Evolutionary conservation across 2,888 invertebrate genomes (phyloP).

Genomic region (Zaprionus bogoriensis): DNA sequence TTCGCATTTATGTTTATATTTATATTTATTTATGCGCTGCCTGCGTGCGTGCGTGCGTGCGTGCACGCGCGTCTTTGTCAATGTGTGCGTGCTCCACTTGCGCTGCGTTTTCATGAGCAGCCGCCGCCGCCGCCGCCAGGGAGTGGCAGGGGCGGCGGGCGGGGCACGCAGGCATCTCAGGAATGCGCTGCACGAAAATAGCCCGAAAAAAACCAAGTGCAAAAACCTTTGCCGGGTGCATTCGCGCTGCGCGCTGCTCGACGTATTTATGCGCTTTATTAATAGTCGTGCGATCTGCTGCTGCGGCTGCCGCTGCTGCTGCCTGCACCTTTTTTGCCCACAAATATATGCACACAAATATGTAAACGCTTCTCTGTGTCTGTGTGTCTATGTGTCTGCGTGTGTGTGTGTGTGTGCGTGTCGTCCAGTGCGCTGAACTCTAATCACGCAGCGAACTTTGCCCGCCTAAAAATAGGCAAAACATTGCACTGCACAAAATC

Average conservation of each 20-base stretch:
- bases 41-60: conserved; percentile 5
- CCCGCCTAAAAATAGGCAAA: neutral
- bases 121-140: neutral
- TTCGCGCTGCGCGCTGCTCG: neutral
- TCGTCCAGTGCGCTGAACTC: neutral
- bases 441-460: neutral
- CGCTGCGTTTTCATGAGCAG: conserved; percentile 60
- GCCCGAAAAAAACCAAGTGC: conserved; percentile 64
- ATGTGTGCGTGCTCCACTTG: conserved; percentile 63
- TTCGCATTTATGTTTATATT: conserved; percentile 59
- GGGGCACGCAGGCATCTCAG: conserved; percentile 62
- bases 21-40: conserved; percentile 33
- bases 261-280: conserved; percentile 44
- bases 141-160: too few relatives aligned
- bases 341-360: neutral
- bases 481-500: conserved; percentile 1
- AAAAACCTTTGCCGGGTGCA: conserved; percentile 66
- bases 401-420: neutral
- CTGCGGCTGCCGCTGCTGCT: too few relatives aligned
- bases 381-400: neutral
- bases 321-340: too few relatives aligned
- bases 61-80: neutral
- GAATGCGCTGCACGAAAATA: conserved; percentile 72
- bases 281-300: conserved; percentile 42
- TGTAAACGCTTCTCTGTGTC: neutral